phyloP scores from a whole-genome alignment of 2,888 invertebrate species.

The Callyntrura sp. region DNA sequence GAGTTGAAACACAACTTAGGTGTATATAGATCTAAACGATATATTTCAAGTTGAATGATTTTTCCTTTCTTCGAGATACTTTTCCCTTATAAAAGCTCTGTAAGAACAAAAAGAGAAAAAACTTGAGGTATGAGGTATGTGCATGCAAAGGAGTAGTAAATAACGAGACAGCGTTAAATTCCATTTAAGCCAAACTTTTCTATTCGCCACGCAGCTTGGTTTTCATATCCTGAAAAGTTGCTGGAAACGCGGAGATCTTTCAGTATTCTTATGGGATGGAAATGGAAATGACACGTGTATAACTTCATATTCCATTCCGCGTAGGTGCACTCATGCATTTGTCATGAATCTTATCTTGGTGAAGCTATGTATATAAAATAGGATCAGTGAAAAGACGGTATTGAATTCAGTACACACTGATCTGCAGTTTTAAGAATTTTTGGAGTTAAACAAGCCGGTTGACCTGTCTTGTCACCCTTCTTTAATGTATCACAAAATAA shows the following conservation, averaged over 20 bases:
- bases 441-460: slow-evolving; percentile 65
- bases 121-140: not conserved
- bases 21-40: not conserved
- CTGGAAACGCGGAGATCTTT: not conserved
- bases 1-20: no score
- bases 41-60: slow-evolving; percentile 50
- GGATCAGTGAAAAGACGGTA: slow-evolving; percentile 19
- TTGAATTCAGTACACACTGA: not conserved
- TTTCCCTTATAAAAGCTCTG: slow-evolving; percentile 9
- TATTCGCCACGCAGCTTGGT: slow-evolving; percentile 8
- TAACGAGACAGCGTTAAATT: slow-evolving; percentile 47
- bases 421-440: slow-evolving; percentile 32
- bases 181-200: slow-evolving; percentile 34
- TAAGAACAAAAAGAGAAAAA: not conserved
- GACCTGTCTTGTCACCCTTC: slow-evolving; percentile 63
- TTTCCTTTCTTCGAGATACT: slow-evolving; percentile 35
- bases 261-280: not conserved
- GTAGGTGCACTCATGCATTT: slow-evolving; percentile 44
- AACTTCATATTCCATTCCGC: slow-evolving; percentile 26
- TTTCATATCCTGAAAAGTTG: slow-evolving; percentile 33
- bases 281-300: slow-evolving; percentile 32
- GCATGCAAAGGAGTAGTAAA: slow-evolving; percentile 66
- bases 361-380: not conserved
- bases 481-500: slow-evolving; percentile 34
- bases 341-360: slow-evolving; percentile 28